These are phyloP conservation scores for Muricea muricata DNA, from an alignment of 92 coral and sea anemone genomes.

Conservation along the genomic window DNA sequence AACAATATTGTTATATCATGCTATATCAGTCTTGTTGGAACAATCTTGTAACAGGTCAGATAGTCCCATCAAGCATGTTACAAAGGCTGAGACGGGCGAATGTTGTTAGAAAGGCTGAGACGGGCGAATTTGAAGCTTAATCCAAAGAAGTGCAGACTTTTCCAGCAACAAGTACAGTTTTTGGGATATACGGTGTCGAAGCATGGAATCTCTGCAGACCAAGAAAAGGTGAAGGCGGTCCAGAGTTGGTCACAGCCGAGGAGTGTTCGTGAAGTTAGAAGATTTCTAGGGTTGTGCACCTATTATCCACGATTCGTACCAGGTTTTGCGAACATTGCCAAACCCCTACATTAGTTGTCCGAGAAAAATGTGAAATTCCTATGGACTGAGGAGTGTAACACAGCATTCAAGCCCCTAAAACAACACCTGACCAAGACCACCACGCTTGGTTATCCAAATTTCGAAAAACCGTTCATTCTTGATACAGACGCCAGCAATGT, in stretches of 20 bases:
- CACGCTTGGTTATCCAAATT: constrained; percentile 34
- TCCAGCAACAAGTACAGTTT: background rate
- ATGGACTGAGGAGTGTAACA: constrained; percentile 41
- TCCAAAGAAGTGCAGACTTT: background rate
- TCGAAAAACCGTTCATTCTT: constrained; percentile 25
- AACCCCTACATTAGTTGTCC: constrained; percentile 52
- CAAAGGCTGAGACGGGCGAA: too few relatives aligned
- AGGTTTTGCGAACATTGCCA: constrained; percentile 36
- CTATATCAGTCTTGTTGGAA: too few relatives aligned
- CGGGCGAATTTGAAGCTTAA: background rate
- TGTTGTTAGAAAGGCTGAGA: too few relatives aligned
- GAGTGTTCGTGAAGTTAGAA: background rate
- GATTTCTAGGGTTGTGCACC: background rate
- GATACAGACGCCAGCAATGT: too few relatives aligned
- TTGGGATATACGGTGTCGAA: background rate
- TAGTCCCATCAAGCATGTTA: too few relatives aligned
- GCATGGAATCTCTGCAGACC: background rate
- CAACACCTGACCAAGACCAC: constrained; percentile 31
- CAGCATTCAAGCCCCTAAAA: constrained; percentile 38
- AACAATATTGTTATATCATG: too few relatives aligned
- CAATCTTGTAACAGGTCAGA: too few relatives aligned
- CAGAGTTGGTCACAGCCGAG: background rate
- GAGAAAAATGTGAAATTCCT: constrained; percentile 21
- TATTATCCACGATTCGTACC: background rate
- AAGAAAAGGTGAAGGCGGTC: background rate